phyloP scores from a whole-genome alignment of 2,888 invertebrate species.

The Phaonia tiefii region DNA sequence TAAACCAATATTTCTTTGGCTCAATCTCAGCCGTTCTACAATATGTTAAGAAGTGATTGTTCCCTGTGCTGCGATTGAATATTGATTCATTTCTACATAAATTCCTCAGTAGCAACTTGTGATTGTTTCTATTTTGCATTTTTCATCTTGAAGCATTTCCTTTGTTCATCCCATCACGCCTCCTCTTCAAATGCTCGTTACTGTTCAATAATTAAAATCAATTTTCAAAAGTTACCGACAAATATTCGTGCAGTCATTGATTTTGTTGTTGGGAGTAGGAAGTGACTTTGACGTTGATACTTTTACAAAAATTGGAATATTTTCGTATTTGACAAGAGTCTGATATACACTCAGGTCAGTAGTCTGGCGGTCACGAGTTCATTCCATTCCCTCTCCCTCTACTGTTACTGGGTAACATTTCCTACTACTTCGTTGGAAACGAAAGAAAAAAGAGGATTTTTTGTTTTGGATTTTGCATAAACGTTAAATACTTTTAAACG shows the following conservation, averaged over 20 bases:
- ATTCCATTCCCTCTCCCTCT: background rate
- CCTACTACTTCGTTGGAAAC: background rate
- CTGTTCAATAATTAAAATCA: conserved; percentile 60
- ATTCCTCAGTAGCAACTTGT: no score
- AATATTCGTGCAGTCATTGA: conserved; percentile 45
- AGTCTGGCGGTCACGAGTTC: background rate
- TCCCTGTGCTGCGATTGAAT: no score
- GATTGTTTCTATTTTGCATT: conserved; percentile 19
- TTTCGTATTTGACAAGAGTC: background rate
- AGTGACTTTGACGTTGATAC: conserved; percentile 47
- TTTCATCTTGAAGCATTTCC: no score
- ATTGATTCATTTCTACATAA: no score
- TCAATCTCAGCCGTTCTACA: no score
- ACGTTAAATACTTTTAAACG: conserved; percentile 58
- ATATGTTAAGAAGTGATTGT: no score
- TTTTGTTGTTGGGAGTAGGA: conserved; percentile 52
- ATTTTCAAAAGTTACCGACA: conserved; percentile 49
- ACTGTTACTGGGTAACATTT: conserved; percentile 1
- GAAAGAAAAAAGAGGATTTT: conserved; percentile 1
- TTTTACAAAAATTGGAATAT: background rate
- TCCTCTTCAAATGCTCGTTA: background rate
- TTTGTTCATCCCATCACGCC: background rate
- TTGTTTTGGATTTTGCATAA: conserved; percentile 30
- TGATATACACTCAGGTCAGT: background rate
- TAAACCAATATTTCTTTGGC: no score